Conservation (phyloP, 1,140 invertebrate species). For the Trachymyrmex cornetzi region DNA sequence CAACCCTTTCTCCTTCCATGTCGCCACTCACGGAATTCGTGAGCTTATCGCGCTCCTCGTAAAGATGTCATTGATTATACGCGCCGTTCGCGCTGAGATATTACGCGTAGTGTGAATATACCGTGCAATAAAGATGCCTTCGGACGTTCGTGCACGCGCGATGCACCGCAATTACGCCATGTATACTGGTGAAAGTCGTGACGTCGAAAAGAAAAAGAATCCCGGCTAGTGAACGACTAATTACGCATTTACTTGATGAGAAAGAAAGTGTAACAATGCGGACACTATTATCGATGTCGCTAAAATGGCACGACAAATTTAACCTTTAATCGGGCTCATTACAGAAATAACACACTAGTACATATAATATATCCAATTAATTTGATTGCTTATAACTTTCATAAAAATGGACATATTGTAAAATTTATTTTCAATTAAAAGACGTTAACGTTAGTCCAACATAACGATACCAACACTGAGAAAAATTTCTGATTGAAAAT, state of each 20-base stretch:
- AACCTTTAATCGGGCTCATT: not conserved
- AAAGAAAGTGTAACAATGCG: not conserved
- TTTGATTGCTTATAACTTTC: too few relatives aligned
- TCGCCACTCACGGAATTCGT: constrained; percentile 62
- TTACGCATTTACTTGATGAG: constrained; percentile 36
- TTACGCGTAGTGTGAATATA: constrained; percentile 74
- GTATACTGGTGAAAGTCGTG: constrained; percentile 66
- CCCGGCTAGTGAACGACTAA: constrained; percentile 56
- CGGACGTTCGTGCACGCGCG: not conserved
- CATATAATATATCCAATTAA: too few relatives aligned
- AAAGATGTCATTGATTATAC: constrained; percentile 80
- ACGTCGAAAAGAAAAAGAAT: constrained; percentile 40
- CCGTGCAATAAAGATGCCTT: constrained; percentile 74
- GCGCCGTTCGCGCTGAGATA: constrained; percentile 70
- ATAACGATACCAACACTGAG: too few relatives aligned
- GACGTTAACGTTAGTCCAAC: too few relatives aligned
- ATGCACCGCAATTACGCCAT: constrained; percentile 2
- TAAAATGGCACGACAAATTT: constrained; percentile 16
- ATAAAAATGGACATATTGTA: too few relatives aligned
- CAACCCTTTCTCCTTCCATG: constrained; percentile 30
- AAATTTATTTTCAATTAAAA: too few relatives aligned
- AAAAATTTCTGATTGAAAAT: too few relatives aligned
- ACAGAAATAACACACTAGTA: too few relatives aligned
- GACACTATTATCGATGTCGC: constrained; percentile 4
- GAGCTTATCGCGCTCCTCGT: constrained; percentile 75